These are phyloP conservation scores for Paragorgia papillata DNA, from an alignment of 92 coral and sea anemone species.

Conservation along the genomic window DNA sequence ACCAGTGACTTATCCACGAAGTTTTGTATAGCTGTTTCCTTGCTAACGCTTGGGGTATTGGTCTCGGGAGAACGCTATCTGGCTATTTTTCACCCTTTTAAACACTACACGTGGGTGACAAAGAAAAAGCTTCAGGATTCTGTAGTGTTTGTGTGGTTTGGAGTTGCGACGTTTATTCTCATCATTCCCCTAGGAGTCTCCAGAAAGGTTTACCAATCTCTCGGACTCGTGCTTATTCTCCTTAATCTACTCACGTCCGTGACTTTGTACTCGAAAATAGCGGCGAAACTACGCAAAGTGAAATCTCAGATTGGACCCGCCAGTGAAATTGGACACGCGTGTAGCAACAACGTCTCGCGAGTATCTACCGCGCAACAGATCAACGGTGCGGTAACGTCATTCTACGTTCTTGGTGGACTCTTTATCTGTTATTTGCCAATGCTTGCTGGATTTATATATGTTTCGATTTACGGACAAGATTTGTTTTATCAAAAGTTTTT, in stretches of 20 bases:
- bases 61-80: constrained; percentile 38
- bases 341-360: neutral
- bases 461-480: constrained; percentile 8
- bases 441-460: constrained; percentile 18
- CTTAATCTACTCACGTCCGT: neutral
- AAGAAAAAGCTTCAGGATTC: constrained; percentile 1
- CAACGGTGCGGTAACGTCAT: constrained; percentile 16
- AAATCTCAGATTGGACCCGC: constrained; percentile 2
- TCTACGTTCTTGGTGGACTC: constrained; percentile 31
- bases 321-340: neutral
- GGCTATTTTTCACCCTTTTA: constrained; percentile 18
- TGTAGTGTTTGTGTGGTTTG: constrained; percentile 9
- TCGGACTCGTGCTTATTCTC: constrained; percentile 16
- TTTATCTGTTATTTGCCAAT: constrained; percentile 20
- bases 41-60: constrained; percentile 5
- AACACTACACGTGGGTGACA: constrained; percentile 22
- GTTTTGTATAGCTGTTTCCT: constrained; percentile 17
- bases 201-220: neutral
- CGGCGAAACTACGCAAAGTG: constrained; percentile 16
- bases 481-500: constrained; percentile 39
- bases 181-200: constrained; percentile 17
- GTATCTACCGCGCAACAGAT: constrained; percentile 12
- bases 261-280: constrained; percentile 25
- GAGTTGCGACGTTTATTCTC: neutral
- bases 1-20: constrained; percentile 22